Conservation (phyloP, 2,797 vertebrate genomes). For the Microhierax caerulescens region DNA sequence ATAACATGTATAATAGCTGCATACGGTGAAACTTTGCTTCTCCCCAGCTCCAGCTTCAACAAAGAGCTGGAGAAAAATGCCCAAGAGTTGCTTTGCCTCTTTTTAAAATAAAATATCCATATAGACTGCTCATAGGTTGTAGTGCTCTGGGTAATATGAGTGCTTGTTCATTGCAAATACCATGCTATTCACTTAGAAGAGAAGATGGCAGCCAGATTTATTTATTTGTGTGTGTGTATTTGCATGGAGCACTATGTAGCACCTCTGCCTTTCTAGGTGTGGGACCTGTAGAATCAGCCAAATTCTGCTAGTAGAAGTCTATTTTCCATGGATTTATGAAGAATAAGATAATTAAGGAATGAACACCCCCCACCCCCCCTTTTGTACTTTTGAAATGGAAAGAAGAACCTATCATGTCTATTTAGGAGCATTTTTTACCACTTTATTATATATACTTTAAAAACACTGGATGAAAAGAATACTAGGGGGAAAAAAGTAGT, state of each 20-base stretch:
- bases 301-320: neutral
- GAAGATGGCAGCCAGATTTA: neutral
- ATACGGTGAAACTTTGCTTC: neutral
- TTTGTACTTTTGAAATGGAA: conserved; percentile 17
- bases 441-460: conserved; percentile 24
- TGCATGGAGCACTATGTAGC: neutral
- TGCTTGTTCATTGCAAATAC: neutral
- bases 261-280: neutral
- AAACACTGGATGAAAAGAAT: conserved; percentile 16
- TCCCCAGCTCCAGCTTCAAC: neutral
- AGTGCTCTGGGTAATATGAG: neutral
- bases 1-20: neutral
- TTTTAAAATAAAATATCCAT: neutral
- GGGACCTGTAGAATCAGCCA: neutral
- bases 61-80: neutral
- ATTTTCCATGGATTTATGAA: neutral
- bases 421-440: neutral
- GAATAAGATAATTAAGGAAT: neutral
- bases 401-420: neutral
- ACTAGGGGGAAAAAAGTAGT: neutral
- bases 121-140: neutral
- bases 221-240: neutral
- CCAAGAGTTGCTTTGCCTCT: neutral
- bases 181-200: neutral
- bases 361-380: neutral